Evolutionary conservation across 2,888 invertebrate genomes (phyloP), one percentile per base, ranked within the genome.

Genomic region (Oligia fasciuncula): DNA sequence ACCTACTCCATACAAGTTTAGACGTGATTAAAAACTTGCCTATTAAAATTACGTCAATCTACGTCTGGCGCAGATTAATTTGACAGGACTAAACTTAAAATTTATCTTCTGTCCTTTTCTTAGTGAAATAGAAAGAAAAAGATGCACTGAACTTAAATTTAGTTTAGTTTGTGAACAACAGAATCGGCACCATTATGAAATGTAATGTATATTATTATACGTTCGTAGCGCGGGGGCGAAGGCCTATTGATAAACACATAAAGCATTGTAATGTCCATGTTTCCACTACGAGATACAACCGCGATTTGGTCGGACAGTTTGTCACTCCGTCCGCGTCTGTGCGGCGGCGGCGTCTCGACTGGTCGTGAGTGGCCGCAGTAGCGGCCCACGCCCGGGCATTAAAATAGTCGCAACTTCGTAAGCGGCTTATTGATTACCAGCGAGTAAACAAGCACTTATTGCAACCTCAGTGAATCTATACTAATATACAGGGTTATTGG

Each of bases 241-340:
- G 9, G 51, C 29, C 67, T 49, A 65, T 46, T 80, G 73, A 73
- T 82, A 77, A 29, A 73, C 29, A 81, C 80, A 74, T 85, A 83
- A 73, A 81, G 57, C 80, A 72, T 66, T 81, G 83, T 87, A 81
- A 85, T 85, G 77, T 43, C 80, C 74, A 77, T 84, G 88, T 35
- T 86, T 82, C 13, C 62, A 80, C 63, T 81, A 65, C n/a, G 70
- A 81, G 82, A 80, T 85, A 87, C 87, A 79, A 87, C 72, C 13
- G 40, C 78, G 84, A 88, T 88, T 82, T 83, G 67, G 77, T 80
- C 70, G 76, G 69, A 85, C 76, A 76, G 72, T 79, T 70, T 76
- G 75, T 70, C 54, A 54, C 76, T 85, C 78, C 80, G 73, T 67
- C 40, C 43, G 78, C 72, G 81, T 82, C 86, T 82, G 79, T 71